Percentiles rank a stretch among this genome's conserved stretches.
Conservation (phyloP, 1,140 invertebrate species). For the Pachypsylla venusta region DNA sequence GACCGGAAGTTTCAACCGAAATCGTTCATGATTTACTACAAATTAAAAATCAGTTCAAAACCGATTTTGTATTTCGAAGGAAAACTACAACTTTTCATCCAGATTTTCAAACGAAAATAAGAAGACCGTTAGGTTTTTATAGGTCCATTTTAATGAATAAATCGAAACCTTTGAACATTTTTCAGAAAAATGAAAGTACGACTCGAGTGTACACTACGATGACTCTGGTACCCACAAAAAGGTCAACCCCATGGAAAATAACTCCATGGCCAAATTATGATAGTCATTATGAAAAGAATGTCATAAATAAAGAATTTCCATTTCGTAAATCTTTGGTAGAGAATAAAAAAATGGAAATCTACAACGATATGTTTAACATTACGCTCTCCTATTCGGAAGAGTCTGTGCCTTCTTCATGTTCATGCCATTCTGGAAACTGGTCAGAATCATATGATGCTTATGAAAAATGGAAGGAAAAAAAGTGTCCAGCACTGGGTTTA, state of each 20-base stretch:
- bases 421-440: not conserved
- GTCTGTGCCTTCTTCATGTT: slow-evolving; percentile 1
- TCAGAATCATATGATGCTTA: not conserved
- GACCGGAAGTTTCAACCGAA: not conserved
- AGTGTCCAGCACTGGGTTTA: not conserved
- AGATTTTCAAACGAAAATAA: not conserved
- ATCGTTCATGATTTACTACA: not conserved
- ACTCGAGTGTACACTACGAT: not conserved
- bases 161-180: not conserved
- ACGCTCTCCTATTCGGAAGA: not conserved
- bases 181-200: not conserved
- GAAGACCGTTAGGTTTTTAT: not conserved
- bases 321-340: not conserved
- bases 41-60: not conserved
- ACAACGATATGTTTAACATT: not conserved
- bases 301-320: not conserved
- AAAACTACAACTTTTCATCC: not conserved
- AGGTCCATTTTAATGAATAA: not conserved
- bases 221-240: not conserved
- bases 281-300: not conserved
- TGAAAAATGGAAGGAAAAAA: not conserved
- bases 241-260: not conserved
- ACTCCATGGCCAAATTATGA: not conserved
- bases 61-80: not conserved
- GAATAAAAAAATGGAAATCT: too few species aligned